Base-by-base conservation (phyloP, 2,113 vertebrate species). In the Cebidichthys violaceus region DNA sequence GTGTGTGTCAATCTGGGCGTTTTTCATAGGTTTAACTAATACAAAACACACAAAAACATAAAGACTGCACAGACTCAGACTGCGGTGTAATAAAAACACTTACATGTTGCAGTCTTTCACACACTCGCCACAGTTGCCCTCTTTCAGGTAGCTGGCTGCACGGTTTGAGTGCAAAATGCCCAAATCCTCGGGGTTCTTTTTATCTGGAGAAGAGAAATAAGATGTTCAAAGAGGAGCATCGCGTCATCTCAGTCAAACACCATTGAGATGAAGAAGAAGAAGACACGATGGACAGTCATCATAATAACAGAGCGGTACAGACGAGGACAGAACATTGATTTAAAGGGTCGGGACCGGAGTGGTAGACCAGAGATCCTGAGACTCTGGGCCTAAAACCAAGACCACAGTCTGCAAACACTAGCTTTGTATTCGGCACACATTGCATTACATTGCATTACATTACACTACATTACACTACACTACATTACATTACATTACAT, bases 101-200 rank as follows among this genome's bases (percentile, higher is more conserved):
- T 91, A 98, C 97, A 60, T 81, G 75, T 92, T 96, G 47, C 97
- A 98, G 72, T 99, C 97, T 78, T 97, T 96, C 72, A 98, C 94
- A 91, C 97, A 98, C 27, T 97, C 96, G 0, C 81, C 45, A 90
- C 97, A 97, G 87, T 97, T 97, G 2, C 97, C 97, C 4, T 97
- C 95, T 91, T 98, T 98, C 79, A 99, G 87, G 87, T 96, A 92
- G 90, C 96, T 96, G 0, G 97, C 97, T 20, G 97, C 97, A 22
- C 97, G 95, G 90, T 99, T 98, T 6, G 97, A 96, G 77, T 96
- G 96, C 85, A 99, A 94, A 85, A 97, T 94, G 75, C 94, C 94
- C 60, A 96, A 94, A 89, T 97, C 96, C 75, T 96, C 96, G 1
- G 94, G 92, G 73, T 91, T 94, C 41, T 92, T 93, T 72, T 94